phyloP scores from a whole-genome alignment of 2,888 invertebrate genomes.

The Caenorhabditis parvicauda region DNA sequence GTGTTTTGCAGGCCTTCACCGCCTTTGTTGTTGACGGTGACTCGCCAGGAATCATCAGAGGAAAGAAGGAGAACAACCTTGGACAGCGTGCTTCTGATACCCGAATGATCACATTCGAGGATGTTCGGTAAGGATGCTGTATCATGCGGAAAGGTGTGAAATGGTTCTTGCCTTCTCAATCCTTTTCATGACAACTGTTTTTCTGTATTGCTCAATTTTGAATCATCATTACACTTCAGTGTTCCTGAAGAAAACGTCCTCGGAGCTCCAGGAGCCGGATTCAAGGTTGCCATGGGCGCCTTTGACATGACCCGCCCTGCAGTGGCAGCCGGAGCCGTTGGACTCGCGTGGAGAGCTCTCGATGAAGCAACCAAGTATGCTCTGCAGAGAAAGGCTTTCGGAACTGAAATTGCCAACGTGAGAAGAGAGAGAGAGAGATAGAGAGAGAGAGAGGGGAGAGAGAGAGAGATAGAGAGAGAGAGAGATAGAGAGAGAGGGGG shows the following conservation, averaged over 20 bases:
- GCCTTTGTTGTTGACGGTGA: slow-evolving; percentile 92
- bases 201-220: too few relatives aligned
- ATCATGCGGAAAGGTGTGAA: too few relatives aligned
- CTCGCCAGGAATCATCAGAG: slow-evolving; percentile 79
- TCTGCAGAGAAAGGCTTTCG: slow-evolving; percentile 86
- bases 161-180: too few relatives aligned
- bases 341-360: slow-evolving; percentile 82
- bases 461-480: too few relatives aligned
- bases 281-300: slow-evolving; percentile 86
- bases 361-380: slow-evolving; percentile 90
- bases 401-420: slow-evolving; percentile 71
- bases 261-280: slow-evolving; percentile 33
- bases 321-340: slow-evolving; percentile 85
- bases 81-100: slow-evolving; percentile 94
- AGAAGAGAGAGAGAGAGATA: too few relatives aligned
- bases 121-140: too few relatives aligned
- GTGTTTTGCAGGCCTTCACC: too few relatives aligned
- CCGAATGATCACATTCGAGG: slow-evolving; percentile 87
- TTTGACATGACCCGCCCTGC: slow-evolving; percentile 81
- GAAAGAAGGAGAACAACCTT: slow-evolving; percentile 93
- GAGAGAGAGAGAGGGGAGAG: too few relatives aligned
- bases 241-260: slow-evolving; percentile 74
- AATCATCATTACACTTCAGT: too few relatives aligned
- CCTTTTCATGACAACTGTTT: too few relatives aligned
- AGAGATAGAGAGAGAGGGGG: too few relatives aligned